Evolutionary conservation across 1,140 invertebrate species (phyloP).

Genomic region (Temnothorax longispinosus): DNA sequence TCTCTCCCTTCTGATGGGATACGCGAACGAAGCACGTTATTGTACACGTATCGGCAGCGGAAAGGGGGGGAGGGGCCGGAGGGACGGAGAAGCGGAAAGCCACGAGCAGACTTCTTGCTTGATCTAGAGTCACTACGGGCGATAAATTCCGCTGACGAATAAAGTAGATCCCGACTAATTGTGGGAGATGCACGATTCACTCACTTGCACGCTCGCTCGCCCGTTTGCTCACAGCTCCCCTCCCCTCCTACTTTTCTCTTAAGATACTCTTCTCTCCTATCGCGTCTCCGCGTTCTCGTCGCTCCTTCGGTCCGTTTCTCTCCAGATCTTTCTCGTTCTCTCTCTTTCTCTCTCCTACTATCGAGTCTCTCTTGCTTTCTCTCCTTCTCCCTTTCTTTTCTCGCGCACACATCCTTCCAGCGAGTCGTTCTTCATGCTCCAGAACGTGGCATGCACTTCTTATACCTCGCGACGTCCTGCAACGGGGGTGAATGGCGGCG

Average conservation of each 20-base stretch:
- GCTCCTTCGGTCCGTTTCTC: slow-evolving; percentile 3
- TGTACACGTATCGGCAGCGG: slow-evolving; percentile 58
- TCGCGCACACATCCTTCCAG: slow-evolving; percentile 30
- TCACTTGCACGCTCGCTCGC: slow-evolving; percentile 75
- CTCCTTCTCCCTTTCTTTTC: background rate
- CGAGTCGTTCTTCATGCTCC: slow-evolving; percentile 65
- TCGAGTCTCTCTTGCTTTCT: slow-evolving; percentile 30
- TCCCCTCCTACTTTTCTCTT: background rate
- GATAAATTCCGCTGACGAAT: slow-evolving; percentile 84
- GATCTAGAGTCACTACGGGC: slow-evolving; percentile 82
- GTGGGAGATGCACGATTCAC: slow-evolving; percentile 85
- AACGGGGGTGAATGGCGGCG: slow-evolving; percentile 24
- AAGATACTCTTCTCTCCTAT: slow-evolving; percentile 30
- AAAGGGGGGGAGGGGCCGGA: slow-evolving; percentile 12
- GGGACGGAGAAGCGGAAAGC: slow-evolving; percentile 39
- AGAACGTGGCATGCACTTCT: slow-evolving; percentile 67
- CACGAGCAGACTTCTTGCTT: slow-evolving; percentile 56
- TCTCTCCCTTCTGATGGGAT: slow-evolving; percentile 22
- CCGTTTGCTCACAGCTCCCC: slow-evolving; percentile 29
- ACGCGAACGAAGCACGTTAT: slow-evolving; percentile 53
- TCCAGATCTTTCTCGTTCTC: slow-evolving; percentile 15
- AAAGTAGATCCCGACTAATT: slow-evolving; percentile 86
- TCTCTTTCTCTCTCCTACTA: slow-evolving; percentile 4
- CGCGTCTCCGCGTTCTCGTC: slow-evolving; percentile 12
- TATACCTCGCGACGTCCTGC: slow-evolving; percentile 60